A percentile compares a stretch with the other conserved stretches of the same genome.
Evolutionary conservation across 2,797 vertebrate species (phyloP).

Genomic region (Sebastes kiyomatsui): DNA sequence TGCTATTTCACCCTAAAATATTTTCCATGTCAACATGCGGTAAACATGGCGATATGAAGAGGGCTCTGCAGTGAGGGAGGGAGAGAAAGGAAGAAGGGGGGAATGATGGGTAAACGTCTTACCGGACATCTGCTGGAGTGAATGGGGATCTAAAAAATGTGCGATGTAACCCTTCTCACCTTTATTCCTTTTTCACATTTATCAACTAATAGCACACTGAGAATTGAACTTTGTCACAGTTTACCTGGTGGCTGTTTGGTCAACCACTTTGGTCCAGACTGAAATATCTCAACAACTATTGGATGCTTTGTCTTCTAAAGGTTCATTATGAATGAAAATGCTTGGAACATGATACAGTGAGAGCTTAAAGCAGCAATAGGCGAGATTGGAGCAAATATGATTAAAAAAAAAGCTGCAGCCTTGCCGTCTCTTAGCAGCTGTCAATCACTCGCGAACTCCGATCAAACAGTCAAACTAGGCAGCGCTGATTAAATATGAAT

Average conservation of each 20-base stretch:
- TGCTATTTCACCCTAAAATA: conserved; percentile 84
- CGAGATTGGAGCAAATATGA: no score
- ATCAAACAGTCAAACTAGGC: no score
- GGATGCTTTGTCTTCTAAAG: no score
- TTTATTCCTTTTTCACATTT: neutral
- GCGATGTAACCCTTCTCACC: neutral
- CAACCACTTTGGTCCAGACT: no score
- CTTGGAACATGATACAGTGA: neutral
- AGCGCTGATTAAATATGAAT: no score
- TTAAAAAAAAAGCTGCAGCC: no score
- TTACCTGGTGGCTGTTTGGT: neutral
- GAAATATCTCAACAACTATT: no score
- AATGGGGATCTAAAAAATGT: neutral
- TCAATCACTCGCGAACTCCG: no score
- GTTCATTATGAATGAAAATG: neutral
- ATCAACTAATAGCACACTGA: neutral
- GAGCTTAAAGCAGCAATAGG: neutral
- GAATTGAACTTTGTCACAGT: neutral
- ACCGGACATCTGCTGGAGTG: conserved; percentile 1
- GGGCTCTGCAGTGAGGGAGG: conserved; percentile 69
- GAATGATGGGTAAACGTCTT: neutral
- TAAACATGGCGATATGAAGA: conserved; percentile 75
- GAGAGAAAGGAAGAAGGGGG: conserved; percentile 32
- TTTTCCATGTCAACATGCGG: conserved; percentile 83
- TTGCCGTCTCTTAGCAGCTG: no score